phyloP scores from a whole-genome alignment of 1,140 invertebrate species.

The Amphibalanus amphitrite region DNA sequence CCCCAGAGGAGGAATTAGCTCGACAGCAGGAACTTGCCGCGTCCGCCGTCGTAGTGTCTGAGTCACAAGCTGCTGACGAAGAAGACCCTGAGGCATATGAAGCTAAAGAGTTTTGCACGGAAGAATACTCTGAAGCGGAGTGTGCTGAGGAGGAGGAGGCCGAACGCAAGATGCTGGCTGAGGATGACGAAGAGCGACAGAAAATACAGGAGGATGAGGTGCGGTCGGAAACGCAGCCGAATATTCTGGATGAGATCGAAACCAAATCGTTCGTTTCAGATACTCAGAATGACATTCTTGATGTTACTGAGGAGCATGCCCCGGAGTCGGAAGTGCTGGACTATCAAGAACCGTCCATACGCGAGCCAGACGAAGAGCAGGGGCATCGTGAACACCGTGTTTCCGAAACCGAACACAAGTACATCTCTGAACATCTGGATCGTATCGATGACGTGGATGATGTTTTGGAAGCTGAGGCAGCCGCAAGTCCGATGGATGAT shows the following conservation, averaged over 20 bases:
- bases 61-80: neutral
- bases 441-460: neutral
- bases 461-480: neutral
- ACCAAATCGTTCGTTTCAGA: neutral
- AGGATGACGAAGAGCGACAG: neutral
- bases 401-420: neutral
- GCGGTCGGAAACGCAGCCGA: neutral
- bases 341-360: neutral
- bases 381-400: neutral
- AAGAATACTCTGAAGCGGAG: neutral
- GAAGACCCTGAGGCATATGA: neutral
- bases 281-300: neutral
- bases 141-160: neutral
- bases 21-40: neutral
- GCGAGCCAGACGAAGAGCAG: no score
- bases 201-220: neutral
- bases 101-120: neutral
- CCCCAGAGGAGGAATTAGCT: conserved; percentile 10
- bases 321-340: neutral
- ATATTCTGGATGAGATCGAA: neutral
- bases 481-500: neutral
- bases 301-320: neutral
- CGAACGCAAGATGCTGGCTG: neutral
- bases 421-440: neutral
- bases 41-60: no score